phyloP scores from a whole-genome alignment of 1,140 invertebrate species.

The Apis mellifera region Amel_HAv3.1 CM009935.2:8928001-8928500 shows the following conservation, averaged over 20 bases:
- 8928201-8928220: slow-evolving; percentile 54
- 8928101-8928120: slow-evolving; percentile 53
- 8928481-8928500: no score
- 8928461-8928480: slow-evolving; percentile 2
- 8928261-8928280: not conserved
- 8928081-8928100: slow-evolving; percentile 65
- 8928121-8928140: slow-evolving; percentile 39
- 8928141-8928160: slow-evolving; percentile 52
- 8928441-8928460: not conserved
- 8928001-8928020: slow-evolving; percentile 25
- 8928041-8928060: slow-evolving; percentile 53
- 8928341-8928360: slow-evolving; percentile 2
- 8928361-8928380: not conserved
- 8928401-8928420: not conserved
- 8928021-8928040: not conserved
- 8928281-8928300: not conserved
- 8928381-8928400: not conserved
- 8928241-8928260: not conserved
- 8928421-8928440: not conserved
- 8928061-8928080: slow-evolving; percentile 64
- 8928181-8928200: slow-evolving; percentile 39
- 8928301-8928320: slow-evolving; percentile 39
- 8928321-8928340: not conserved
- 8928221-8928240: not conserved
- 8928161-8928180: slow-evolving; percentile 41